Conservation (phyloP, 2,888 invertebrate species). For the Rhamphomyia laevipes region DNA sequence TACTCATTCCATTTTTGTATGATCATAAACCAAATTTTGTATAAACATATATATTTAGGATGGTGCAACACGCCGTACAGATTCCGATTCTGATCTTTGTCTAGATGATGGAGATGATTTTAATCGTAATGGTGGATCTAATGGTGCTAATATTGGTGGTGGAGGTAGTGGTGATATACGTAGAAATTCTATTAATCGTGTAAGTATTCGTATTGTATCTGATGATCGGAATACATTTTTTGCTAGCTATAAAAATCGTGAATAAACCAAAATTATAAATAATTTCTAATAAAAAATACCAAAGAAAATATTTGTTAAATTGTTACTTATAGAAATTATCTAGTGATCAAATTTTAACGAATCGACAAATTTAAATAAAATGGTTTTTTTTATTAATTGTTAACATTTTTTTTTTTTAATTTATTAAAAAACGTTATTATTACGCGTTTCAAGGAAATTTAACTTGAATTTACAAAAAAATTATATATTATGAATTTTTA, state of each 20-base stretch:
- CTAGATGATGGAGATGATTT: slow-evolving; percentile 55
- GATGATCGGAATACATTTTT: slow-evolving; percentile 35
- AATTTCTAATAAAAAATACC: slow-evolving; percentile 1
- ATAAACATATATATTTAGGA: slow-evolving; percentile 42
- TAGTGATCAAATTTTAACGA: too few relatives aligned
- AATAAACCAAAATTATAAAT: slow-evolving; percentile 21
- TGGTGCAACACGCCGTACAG: slow-evolving; percentile 52
- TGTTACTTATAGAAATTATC: background rate
- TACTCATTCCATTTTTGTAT: background rate
- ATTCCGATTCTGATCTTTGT: slow-evolving; percentile 86
- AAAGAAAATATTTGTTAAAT: background rate
- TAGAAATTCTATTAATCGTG: slow-evolving; percentile 38
- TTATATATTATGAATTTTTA: too few relatives aligned
- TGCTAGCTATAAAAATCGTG: slow-evolving; percentile 39
- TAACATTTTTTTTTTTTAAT: background rate
- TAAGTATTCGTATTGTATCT: slow-evolving; percentile 38
- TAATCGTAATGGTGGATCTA: slow-evolving; percentile 27
- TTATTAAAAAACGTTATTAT: too few relatives aligned
- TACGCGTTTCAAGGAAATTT: too few relatives aligned
- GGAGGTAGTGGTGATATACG: slow-evolving; percentile 27
- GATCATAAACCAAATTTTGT: background rate
- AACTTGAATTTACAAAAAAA: too few relatives aligned
- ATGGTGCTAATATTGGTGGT: slow-evolving; percentile 27
- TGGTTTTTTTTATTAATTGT: background rate
- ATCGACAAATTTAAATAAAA: background rate